Base-by-base conservation (phyloP, 2,888 invertebrate species). In the Chaitophorus viminalis region DNA sequence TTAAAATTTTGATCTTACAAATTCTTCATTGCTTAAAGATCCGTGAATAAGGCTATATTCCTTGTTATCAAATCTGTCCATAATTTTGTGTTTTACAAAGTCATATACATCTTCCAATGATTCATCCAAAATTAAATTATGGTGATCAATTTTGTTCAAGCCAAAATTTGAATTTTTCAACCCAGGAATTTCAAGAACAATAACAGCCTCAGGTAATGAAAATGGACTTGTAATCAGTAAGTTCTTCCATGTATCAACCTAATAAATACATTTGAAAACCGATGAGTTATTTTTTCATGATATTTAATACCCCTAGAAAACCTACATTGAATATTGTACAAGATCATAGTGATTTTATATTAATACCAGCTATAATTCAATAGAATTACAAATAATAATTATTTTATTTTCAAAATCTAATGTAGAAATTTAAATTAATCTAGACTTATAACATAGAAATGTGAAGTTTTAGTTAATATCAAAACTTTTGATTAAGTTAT, bases 101-200 rank as follows among this genome's bases (percentile, higher is more conserved):
- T 81, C 46, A 92, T 93, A 94, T 0, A 94, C 94, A 81, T 93
- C 93, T 79, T 93, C 93, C 90, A 95, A 94, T 91, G 93, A 93
- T 90, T 94, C 93, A 91, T 95, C 94, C 14, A 93, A 93, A 85
- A 91, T 91, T 83, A 95, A 90, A 0, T 94, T 93, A 90, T 92
- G 95, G 89, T 91, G 92, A 89, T 93, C 93, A 17, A 93, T 92
- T 89, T 94, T 93, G 18, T 91, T 89, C 77, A 81, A 11, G 25
- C 54, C 21, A 18, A 91, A 91, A 74, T 91, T 91, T 1, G 91
- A 90, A 25, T 90, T 90, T 46, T 93, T 91, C 3, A 95, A 92
- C 68, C 96, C 96, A 91, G 95, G 95, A 78, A 96, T 92, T 79
- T 94, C 93, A 21, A 96, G 92, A 70, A 93, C 93, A 29, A 96